Percentiles rank a stretch among this genome's conserved stretches.
These are phyloP conservation scores for Trissolcus brochymenae DNA, from an alignment of 2,888 invertebrate genomes.

Conservation along the genomic window DNA sequence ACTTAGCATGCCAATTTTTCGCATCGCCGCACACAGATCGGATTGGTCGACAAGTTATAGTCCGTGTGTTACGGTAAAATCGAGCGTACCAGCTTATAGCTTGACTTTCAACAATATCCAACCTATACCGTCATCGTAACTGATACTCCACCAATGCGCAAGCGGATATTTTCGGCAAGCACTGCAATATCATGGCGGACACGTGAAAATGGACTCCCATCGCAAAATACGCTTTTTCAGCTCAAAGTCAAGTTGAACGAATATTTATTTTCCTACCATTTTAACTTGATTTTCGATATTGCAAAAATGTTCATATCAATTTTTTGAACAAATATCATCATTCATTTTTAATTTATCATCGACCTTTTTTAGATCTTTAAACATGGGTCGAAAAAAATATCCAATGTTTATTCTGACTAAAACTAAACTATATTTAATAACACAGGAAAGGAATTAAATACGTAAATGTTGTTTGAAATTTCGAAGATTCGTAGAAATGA, in stretches of 20 bases:
- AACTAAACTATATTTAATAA: no score
- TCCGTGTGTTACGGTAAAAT: slow-evolving; percentile 72
- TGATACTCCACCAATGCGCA: slow-evolving; percentile 58
- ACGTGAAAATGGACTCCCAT: slow-evolving; percentile 55
- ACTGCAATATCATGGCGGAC: slow-evolving; percentile 57
- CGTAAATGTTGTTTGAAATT: slow-evolving; percentile 3
- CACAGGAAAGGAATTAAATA: not conserved
- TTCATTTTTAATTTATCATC: no score
- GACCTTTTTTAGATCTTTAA: no score
- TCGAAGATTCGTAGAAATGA: slow-evolving; percentile 17
- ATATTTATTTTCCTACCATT: not conserved
- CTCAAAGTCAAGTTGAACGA: not conserved
- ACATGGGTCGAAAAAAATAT: no score
- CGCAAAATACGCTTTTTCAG: slow-evolving; percentile 20
- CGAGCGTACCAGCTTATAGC: slow-evolving; percentile 67
- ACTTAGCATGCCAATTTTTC: slow-evolving; percentile 65
- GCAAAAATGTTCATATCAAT: not conserved
- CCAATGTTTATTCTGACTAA: no score
- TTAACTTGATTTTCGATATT: no score
- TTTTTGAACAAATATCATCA: no score
- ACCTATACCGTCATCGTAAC: slow-evolving; percentile 56
- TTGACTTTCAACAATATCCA: slow-evolving; percentile 63
- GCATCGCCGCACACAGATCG: slow-evolving; percentile 63
- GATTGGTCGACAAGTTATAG: slow-evolving; percentile 68
- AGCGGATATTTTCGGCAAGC: slow-evolving; percentile 56